Evolutionary conservation across 2,113 vertebrate species (phyloP).

Genomic region (Alethe diademata): DNA sequence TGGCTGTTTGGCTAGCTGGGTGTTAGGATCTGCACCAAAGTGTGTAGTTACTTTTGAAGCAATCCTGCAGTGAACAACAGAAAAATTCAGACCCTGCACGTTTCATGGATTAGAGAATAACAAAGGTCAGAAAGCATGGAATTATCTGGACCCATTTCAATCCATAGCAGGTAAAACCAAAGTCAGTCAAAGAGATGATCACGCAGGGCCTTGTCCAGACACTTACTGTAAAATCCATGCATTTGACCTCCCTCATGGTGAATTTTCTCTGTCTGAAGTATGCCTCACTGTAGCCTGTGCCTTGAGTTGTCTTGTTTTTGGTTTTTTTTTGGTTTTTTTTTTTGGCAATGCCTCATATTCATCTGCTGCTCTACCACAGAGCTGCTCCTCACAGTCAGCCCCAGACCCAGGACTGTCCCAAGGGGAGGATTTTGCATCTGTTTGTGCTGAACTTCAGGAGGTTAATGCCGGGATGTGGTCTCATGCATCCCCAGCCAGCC

Average conservation of each 20-base stretch:
- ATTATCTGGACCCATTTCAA: background rate
- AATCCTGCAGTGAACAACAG: background rate
- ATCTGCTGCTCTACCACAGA: background rate
- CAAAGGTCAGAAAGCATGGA: background rate
- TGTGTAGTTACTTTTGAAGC: background rate
- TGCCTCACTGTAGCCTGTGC: background rate
- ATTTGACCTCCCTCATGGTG: background rate
- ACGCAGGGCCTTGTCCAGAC: background rate
- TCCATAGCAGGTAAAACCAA: background rate
- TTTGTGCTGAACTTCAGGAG: background rate
- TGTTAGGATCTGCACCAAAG: background rate
- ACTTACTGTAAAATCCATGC: background rate
- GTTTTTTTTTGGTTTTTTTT: too few species aligned
- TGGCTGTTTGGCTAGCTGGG: background rate
- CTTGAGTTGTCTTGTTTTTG: background rate
- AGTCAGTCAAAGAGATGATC: background rate
- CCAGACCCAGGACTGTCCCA: background rate
- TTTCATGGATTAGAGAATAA: background rate
- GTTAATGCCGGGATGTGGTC: background rate
- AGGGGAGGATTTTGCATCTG: background rate
- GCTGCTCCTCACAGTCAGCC: background rate
- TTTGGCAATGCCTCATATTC: background rate
- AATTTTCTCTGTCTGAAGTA: background rate
- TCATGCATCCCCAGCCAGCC: background rate
- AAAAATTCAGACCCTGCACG: background rate